A percentile compares a stretch with the other conserved stretches of the same genome.
Conservation (phyloP, 35 echinoderm and acorn worm species). For the Eucidaris tribuloides region DNA sequence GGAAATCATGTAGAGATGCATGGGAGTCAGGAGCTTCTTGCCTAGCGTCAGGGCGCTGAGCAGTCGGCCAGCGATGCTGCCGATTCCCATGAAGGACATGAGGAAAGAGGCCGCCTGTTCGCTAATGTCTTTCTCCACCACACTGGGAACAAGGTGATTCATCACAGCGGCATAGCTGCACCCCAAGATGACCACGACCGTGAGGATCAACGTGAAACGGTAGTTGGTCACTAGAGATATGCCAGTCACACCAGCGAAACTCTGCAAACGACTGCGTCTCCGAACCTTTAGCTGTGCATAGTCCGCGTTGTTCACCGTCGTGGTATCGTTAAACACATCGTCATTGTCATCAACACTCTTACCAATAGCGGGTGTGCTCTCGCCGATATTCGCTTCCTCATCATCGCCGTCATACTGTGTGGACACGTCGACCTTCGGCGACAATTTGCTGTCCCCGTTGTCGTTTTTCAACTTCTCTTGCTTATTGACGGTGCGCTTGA, state of each 20-base stretch:
- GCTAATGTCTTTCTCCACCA: constrained; percentile 1
- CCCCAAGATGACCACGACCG: background rate
- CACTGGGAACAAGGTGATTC: background rate
- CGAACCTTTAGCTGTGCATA: background rate
- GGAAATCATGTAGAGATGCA: background rate
- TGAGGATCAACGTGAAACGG: background rate
- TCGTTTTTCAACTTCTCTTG: background rate
- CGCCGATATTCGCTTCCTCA: background rate
- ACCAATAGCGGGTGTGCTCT: no score
- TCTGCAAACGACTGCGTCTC: background rate
- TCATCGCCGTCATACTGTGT: background rate
- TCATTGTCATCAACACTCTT: background rate
- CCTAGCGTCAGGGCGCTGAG: background rate
- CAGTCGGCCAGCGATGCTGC: background rate
- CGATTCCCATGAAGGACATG: constrained; percentile 10
- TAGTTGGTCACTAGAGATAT: background rate
- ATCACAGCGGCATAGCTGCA: background rate
- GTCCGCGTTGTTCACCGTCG: background rate
- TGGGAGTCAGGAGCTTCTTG: background rate
- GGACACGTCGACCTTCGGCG: background rate
- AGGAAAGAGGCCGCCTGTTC: constrained; percentile 12
- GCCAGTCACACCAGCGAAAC: background rate
- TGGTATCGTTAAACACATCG: background rate
- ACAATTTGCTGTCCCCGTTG: no score
- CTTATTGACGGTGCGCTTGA: background rate